Conservation (phyloP, 2,888 invertebrate genomes). For the Ophion obscuratus region DNA sequence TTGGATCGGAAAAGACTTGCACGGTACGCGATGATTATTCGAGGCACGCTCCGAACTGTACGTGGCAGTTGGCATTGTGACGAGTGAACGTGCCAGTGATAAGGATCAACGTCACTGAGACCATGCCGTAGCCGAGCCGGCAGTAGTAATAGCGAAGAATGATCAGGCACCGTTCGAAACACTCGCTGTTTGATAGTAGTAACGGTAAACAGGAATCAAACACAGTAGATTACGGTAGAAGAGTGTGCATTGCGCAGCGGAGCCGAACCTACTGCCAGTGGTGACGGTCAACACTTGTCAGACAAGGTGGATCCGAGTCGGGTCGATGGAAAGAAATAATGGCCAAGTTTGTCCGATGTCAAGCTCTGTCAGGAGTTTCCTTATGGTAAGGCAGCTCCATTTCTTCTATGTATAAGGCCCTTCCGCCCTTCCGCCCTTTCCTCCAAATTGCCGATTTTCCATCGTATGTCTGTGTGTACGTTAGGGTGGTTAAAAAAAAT, state of each 20-base stretch:
- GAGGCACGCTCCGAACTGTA: not conserved
- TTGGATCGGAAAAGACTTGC: not conserved
- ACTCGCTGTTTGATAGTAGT: not conserved
- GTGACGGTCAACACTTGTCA: slow-evolving; percentile 15
- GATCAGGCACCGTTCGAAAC: not conserved
- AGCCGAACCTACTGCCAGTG: not conserved
- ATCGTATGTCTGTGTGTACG: not conserved
- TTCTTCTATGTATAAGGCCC: not conserved
- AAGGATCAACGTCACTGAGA: slow-evolving; percentile 4
- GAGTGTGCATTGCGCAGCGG: not conserved
- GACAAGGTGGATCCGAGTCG: not conserved
- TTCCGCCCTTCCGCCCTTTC: not conserved
- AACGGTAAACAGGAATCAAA: slow-evolving; percentile 10
- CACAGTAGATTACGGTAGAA: not conserved
- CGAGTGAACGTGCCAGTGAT: not conserved
- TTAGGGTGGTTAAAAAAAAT: too few species aligned
- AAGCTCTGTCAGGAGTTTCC: not conserved
- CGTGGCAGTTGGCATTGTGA: not conserved
- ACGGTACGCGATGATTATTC: not conserved
- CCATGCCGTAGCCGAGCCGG: not conserved
- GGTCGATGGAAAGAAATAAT: not conserved
- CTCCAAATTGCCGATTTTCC: not conserved
- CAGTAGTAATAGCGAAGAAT: slow-evolving; percentile 6
- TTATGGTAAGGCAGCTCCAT: not conserved
- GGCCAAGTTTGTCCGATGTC: not conserved